Evolutionary conservation across 1,140 invertebrate species (phyloP), one percentile per base, ranked within the genome.

Genomic region (Heliconius congener): DNA sequence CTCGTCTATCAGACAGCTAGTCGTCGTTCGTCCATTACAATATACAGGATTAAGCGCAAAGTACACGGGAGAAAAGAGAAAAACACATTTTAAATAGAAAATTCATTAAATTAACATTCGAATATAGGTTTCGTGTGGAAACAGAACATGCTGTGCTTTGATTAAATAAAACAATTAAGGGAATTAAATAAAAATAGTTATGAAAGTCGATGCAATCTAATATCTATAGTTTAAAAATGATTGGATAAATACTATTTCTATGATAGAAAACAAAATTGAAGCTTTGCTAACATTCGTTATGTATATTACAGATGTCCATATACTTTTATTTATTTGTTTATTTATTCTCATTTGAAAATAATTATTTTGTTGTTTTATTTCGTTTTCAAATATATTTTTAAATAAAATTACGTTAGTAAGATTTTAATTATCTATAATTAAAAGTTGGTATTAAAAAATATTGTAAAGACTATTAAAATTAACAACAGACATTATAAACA

Each of bases 1-100:
- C 96, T 97, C 97, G 95, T 97, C 97, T 96, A 97, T 97, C 96
- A 97, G 96, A 97, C 97, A 97, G 96, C 97, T 97, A 96, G 82
- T 85, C 95, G 95, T 95, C 94, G 94, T 95, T 90, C 86, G 78
- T 92, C 91, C 91, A 83, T 85, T 88, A 89, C 81, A 88, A 87
- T 86, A 90, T 91, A 94, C 90, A 94, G 94, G 95, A 94, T 95
- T 94, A 96, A 95, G 96, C 95, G 91, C 89, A 90, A 95, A 93
- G 88, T 95, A 95, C 93, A 92, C 93, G 94, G 95, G 93, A 95
- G 95, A 96, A 52, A 95, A 95, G 92, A 94, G 89, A 93, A 92
- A 94, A 93, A 93, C 88, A 91, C 82, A 93, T 78, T 91, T 90
- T 89, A 86, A 90, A 91, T 84, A 90, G 85, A 88, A 89, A 87